Evolutionary conservation across 2,797 vertebrate genomes (phyloP), one percentile per base, ranked within the genome.

Genomic region (Xenopus petersii): DNA sequence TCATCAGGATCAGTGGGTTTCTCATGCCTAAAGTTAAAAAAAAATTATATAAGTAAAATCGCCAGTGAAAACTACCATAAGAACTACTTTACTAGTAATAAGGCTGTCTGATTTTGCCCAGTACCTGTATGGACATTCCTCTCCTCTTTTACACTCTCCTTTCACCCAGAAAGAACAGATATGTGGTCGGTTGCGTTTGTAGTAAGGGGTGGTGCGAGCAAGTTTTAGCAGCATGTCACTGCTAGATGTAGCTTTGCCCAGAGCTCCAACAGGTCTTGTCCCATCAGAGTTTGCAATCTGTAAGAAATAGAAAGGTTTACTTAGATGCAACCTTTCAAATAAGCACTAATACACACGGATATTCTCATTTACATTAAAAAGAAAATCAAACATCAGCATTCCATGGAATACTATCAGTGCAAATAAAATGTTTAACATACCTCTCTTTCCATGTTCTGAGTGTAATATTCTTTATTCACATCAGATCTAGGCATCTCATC

Each of bases 151-250:
- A 84, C 98, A 99, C 78, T 99, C 97, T 83, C 97, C 97, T 84
- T 99, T 99, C 12, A 99, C 98, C 98, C 98, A 99, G 86, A 99
- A 99, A 77, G 98, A 99, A 77, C 98, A 99, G 87, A 99, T 99
- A 83, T 99, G 98, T 0, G 98, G 98, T 13, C 98, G 91, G 81
- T 99, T 99, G 73, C 98, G 95, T 87, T 99, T 99, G 85, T 99
- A 99, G 84, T 99, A 99, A 0, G 98, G 98, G 0, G 98, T 99
- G 68, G 98, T 99, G 68, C 98, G 92, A 63, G 98, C 98, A 79
- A 99, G 87, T 84, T 99, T 99, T 79, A 99, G 90, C 77, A 99
- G 86, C 98, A 99, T 99, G 81, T 99, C 98, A 47, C 97, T 98
- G 67, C 95, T 95, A 65, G 96, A 93, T 16, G 95, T 90, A 0